Conservation (phyloP, 2,797 vertebrate species). For the Glyptemys insculpta region DNA sequence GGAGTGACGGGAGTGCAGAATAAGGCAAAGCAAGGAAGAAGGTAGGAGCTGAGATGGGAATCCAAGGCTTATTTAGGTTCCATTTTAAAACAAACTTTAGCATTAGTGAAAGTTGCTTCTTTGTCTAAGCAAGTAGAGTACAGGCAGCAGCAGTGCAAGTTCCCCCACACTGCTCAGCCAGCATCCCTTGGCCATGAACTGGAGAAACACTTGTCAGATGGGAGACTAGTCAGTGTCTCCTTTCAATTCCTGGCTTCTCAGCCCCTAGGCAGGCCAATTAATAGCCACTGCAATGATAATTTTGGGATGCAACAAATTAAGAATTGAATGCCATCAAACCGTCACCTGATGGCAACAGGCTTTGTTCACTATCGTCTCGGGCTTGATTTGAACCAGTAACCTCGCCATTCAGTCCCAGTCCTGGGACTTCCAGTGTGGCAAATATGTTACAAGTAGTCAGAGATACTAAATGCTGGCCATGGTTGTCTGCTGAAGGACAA, state of each 20-base stretch:
- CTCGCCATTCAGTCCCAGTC: background rate
- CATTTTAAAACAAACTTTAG: background rate
- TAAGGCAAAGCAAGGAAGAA: background rate
- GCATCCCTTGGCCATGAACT: background rate
- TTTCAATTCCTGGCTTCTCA: background rate
- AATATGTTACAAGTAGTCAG: background rate
- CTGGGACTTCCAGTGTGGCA: background rate
- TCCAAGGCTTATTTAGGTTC: background rate
- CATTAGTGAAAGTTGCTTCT: background rate
- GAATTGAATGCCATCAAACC: slow-evolving; percentile 21
- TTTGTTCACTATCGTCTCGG: background rate
- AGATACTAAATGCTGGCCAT: background rate
- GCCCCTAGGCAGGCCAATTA: background rate
- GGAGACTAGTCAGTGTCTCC: slow-evolving; percentile 19
- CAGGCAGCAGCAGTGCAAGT: background rate
- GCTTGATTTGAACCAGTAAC: slow-evolving; percentile 54
- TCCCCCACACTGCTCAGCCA: background rate
- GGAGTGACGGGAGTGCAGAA: background rate
- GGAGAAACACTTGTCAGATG: background rate
- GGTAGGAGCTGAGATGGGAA: background rate
- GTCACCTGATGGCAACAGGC: background rate
- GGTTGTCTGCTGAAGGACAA: background rate
- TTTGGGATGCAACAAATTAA: slow-evolving; percentile 34
- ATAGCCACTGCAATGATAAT: slow-evolving; percentile 25
- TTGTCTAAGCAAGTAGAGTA: background rate